phyloP scores from a whole-genome alignment of 2,113 vertebrate species.

The Coptodon rendalli region DNA sequence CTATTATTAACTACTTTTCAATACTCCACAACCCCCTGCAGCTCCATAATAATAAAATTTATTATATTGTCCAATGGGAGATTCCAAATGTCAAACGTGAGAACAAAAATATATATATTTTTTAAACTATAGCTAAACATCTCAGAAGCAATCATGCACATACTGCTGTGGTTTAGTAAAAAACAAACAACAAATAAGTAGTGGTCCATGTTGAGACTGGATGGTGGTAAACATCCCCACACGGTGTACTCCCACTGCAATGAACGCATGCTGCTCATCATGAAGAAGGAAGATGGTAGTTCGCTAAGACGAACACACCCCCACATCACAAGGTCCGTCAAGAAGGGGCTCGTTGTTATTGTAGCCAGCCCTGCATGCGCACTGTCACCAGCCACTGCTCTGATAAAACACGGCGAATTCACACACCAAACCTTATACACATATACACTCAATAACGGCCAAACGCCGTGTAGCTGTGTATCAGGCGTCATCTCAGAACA shows the following conservation, averaged over 20 bases:
- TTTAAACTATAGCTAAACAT: neutral
- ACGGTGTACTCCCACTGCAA: conserved; percentile 62
- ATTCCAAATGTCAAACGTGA: neutral
- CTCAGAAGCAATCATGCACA: neutral
- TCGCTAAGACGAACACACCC: conserved; percentile 77
- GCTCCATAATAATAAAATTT: neutral
- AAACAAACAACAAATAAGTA: neutral
- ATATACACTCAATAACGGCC: neutral
- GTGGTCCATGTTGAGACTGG: neutral
- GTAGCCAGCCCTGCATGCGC: conserved; percentile 60
- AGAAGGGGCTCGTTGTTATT: conserved; percentile 68
- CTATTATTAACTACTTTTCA: neutral
- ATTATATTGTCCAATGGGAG: neutral
- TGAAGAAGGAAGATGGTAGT: conserved; percentile 76
- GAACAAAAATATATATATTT: neutral
- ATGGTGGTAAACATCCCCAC: conserved; percentile 53
- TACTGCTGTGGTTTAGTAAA: neutral
- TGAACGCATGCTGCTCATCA: conserved; percentile 70
- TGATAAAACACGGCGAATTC: neutral
- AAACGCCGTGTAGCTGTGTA: neutral
- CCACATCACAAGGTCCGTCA: conserved; percentile 71
- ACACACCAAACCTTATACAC: neutral
- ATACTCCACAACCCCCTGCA: neutral
- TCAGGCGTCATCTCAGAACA: neutral
- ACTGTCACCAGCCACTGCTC: conserved; percentile 36